phyloP scores from a whole-genome alignment of 2,888 invertebrate genomes.

The Rhagium mordax region DNA sequence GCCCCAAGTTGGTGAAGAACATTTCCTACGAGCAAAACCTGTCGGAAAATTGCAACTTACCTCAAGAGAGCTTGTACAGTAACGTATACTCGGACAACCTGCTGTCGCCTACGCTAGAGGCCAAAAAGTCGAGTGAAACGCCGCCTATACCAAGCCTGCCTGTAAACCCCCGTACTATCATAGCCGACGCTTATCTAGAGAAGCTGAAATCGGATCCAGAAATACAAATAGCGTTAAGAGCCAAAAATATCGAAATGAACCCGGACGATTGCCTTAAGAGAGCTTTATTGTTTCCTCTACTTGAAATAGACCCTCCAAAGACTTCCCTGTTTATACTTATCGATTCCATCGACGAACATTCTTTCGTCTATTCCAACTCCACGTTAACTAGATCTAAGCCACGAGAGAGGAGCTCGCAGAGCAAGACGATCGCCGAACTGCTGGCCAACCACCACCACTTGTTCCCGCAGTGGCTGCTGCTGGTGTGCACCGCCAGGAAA shows the following conservation, averaged over 20 bases:
- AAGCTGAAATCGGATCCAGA: slow-evolving; percentile 85
- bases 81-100: slow-evolving; percentile 63
- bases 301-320: slow-evolving; percentile 90
- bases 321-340: slow-evolving; percentile 88
- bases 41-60: slow-evolving; percentile 57
- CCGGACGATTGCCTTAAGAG: slow-evolving; percentile 94
- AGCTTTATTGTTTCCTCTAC: slow-evolving; percentile 88
- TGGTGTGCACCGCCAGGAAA: slow-evolving; percentile 90
- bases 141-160: slow-evolving; percentile 68
- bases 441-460: slow-evolving; percentile 91
- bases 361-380: slow-evolving; percentile 74
- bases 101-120: slow-evolving; percentile 58
- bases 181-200: slow-evolving; percentile 87
- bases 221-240: slow-evolving; percentile 84
- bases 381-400: slow-evolving; percentile 73
- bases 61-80: slow-evolving; percentile 64
- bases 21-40: slow-evolving; percentile 58
- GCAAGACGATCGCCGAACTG: slow-evolving; percentile 85
- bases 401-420: slow-evolving; percentile 69
- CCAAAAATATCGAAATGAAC: slow-evolving; percentile 87
- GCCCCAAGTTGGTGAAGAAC: slow-evolving; percentile 52
- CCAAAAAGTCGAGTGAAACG: slow-evolving; percentile 56
- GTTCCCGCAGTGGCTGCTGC: slow-evolving; percentile 93
- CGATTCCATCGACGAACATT: slow-evolving; percentile 92
- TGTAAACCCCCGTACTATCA: slow-evolving; percentile 75